phyloP scores from a whole-genome alignment of 2,113 vertebrate genomes.

The Colossoma macropomum region DNA sequence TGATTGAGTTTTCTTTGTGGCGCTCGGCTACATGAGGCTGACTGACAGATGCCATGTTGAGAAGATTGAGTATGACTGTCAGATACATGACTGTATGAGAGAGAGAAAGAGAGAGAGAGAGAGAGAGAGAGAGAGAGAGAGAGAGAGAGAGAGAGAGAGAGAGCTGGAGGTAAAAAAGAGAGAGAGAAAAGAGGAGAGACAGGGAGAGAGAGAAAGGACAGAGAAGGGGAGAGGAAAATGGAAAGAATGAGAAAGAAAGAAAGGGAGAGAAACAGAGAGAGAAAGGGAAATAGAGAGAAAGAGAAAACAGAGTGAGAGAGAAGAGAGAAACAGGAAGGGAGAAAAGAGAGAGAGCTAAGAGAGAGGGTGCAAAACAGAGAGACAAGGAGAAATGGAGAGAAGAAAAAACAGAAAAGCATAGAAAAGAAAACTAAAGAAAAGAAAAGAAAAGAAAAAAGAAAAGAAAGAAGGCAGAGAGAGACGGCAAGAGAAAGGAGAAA shows the following conservation, averaged over 20 bases:
- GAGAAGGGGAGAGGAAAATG: too few relatives aligned
- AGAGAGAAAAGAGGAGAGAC: neutral
- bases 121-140: neutral
- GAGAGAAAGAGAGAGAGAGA: constrained; percentile 38
- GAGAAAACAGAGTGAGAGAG: neutral
- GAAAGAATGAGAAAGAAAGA: neutral
- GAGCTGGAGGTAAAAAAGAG: neutral
- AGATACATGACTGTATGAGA: constrained; percentile 34
- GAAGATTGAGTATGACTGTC: constrained; percentile 57
- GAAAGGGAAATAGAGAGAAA: constrained; percentile 32
- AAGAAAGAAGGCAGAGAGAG: neutral
- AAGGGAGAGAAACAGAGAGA: neutral
- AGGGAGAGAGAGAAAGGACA: neutral
- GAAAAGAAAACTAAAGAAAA: neutral
- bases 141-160: neutral
- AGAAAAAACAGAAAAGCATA: neutral
- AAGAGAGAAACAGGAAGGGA: neutral
- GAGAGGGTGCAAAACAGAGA: constrained; percentile 1
- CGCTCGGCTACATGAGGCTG: constrained; percentile 82
- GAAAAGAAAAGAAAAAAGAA: too few relatives aligned
- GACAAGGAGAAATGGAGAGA: constrained; percentile 24
- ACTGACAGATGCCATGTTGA: constrained; percentile 85
- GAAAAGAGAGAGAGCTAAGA: constrained; percentile 29
- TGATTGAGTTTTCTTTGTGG: constrained; percentile 93
- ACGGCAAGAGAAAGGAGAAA: neutral